A percentile compares a stretch with the other conserved stretches of the same genome.
Evolutionary conservation across 2,888 invertebrate genomes (phyloP).

Genomic region (Drosophila kambysellisi): DNA sequence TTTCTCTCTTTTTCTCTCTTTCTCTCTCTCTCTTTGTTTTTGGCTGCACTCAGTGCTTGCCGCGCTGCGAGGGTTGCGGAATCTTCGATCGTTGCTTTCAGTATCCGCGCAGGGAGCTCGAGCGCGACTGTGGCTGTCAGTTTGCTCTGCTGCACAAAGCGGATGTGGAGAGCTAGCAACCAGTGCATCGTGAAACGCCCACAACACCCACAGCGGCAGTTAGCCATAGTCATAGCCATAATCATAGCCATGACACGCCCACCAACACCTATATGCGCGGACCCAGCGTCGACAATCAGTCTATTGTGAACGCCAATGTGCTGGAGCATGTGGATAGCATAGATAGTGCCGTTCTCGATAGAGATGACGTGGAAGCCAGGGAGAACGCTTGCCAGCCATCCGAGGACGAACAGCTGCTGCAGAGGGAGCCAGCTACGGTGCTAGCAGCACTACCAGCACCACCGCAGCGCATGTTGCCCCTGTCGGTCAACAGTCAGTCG

Average conservation of each 20-base stretch:
- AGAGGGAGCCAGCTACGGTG: constrained; percentile 42
- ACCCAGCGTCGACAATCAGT: constrained; percentile 75
- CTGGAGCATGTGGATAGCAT: constrained; percentile 60
- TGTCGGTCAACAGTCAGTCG: constrained; percentile 47
- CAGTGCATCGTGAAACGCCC: constrained; percentile 75
- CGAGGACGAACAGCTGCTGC: constrained; percentile 70
- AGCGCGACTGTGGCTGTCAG: constrained; percentile 95
- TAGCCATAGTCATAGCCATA: constrained; percentile 55
- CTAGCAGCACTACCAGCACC: constrained; percentile 31
- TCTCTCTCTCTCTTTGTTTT: constrained; percentile 30
- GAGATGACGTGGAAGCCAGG: constrained; percentile 25
- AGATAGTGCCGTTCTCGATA: constrained; percentile 43
- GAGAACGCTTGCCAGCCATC: constrained; percentile 20
- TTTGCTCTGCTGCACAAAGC: constrained; percentile 95
- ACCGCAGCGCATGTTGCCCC: constrained; percentile 58
- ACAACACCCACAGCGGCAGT: constrained; percentile 33
- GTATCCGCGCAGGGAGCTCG: constrained; percentile 90
- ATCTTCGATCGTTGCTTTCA: constrained; percentile 95
- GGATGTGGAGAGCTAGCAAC: constrained; percentile 89
- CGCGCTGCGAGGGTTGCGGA: constrained; percentile 93
- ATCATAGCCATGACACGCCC: constrained; percentile 73
- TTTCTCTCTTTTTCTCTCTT: constrained; percentile 17
- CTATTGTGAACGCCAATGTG: constrained; percentile 58
- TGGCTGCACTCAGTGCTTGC: constrained; percentile 83
- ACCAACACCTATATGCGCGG: constrained; percentile 77